Evolutionary conservation across 92 coral and sea anemone genomes (phyloP), one percentile per base, ranked within the genome.

Genomic region (Nematostella vectensis): DNA sequence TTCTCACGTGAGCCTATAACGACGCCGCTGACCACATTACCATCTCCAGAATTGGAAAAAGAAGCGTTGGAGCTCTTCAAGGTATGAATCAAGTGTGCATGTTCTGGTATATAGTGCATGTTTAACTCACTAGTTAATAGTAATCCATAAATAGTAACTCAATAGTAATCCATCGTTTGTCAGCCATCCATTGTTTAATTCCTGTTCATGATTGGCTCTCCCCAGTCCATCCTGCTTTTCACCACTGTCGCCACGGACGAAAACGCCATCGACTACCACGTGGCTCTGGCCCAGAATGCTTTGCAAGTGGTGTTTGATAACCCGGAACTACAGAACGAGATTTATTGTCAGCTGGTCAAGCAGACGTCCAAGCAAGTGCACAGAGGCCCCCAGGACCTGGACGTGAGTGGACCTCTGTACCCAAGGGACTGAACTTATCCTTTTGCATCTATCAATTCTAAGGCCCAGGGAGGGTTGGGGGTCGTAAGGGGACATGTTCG

Each of bases 271-370:
- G 96, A 91, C 55, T 91, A 91, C 33, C 98, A 91, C 82, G 98
- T 91, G 84, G 76, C 89, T 13, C 68, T 86, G 62, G 98, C 95
- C 82, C 98, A 91, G 88, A 91, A 91, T 91, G 98, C 98, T 48
- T 73, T 86, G 93, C 98, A 86, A 50, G 76, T 69, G 13, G 89
- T 95, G 43, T 58, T 91, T 30, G 80, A 64, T 59, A 64, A 81
- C 19, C 87, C 86, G 19, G 98, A 91, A 57, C 85, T 91, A 11
- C 96, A 88, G 48, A 88, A 91, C 48, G 98, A 91, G 75, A 67
- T 91, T 15, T 86, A 74, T 63, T 86, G 98, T 48, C 95, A 87
- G 80, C 82, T 91, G 61, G 77, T 86, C 58, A 91, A 82, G 42
- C 98, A 91, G 60, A 91, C 98, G 3, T 79, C 98, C 1, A 89